Evolutionary conservation across 2,888 invertebrate species (phyloP), one percentile per base, ranked within the genome.

Genomic region (Metacarcinus magister): DNA sequence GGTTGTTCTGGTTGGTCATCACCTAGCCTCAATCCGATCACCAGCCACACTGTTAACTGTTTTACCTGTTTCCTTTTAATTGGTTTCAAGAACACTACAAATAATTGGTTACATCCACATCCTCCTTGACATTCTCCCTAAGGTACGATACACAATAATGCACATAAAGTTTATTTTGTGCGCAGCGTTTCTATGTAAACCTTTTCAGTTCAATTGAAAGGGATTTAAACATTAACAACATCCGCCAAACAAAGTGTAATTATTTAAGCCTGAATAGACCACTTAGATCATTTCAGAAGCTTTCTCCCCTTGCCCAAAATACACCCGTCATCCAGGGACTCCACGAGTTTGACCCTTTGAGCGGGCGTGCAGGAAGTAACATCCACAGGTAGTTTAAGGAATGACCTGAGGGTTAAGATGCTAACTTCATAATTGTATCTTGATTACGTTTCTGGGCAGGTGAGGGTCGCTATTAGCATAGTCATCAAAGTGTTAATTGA

Each of bases 401-500:
- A 28, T 75, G 75, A 75, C 93, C 93, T 43, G 60, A 39, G 60
- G 89, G 48, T 48, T 16, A 48, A 60, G 43, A 67, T n/a, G 93
- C 7, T 95, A 95, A 95, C 48, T 93, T 46, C 48, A 93, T 95
- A 95, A 89, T 90, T 93, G 89, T 13, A 28, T 13, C 90, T 93
- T 95, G 92, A 95, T 95, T 90, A 93, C 92, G n/a, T 93, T 93
- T 54, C 87, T 93, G 39, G 87, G 67, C 95, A 95, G 90, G 93
- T 95, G 95, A 44, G 95, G 89, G 28, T 4, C 23, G 43, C 48
- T 60, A 95, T 95, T 95, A 93, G 54, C 95, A 48, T 93, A 89
- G 93, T 93, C 95, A 95, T 93, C 93, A 89, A 48, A 10, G 10
- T n/a, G 46, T 23, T 92, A 92, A 92, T 82, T 95, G 82, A 82